These are phyloP conservation scores for Aurelia sp. DNA, from an alignment of 30 jellyfish, hydroid and myxozoan genomes.

Conservation along the genomic window DNA sequence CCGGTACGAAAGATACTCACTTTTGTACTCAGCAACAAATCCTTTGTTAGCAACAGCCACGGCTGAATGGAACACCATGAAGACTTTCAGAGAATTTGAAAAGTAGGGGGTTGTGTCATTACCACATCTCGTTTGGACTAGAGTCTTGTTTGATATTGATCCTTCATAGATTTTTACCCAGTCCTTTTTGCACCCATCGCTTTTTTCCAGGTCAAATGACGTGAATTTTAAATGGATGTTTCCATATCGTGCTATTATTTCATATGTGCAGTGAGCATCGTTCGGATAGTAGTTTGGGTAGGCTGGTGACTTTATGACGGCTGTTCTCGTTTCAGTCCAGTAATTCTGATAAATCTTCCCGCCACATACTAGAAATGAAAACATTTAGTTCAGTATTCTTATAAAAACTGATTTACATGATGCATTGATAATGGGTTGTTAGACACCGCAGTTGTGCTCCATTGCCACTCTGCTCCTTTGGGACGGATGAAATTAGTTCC, in stretches of 20 bases:
- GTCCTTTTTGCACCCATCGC: conserved; percentile 8
- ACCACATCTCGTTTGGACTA: conserved; percentile 3
- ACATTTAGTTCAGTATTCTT: too few species aligned
- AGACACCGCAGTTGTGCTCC: too few species aligned
- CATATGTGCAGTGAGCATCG: not conserved
- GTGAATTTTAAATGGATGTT: not conserved
- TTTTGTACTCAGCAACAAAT: not conserved
- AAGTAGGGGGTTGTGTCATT: not conserved
- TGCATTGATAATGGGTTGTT: too few species aligned
- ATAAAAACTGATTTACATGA: too few species aligned
- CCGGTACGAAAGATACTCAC: not conserved
- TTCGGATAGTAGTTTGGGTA: conserved; percentile 3
- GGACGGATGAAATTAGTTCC: too few species aligned
- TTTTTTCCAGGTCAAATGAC: not conserved
- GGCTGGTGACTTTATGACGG: not conserved
- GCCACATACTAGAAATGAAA: too few species aligned
- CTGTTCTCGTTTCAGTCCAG: too few species aligned
- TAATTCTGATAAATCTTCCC: too few species aligned
- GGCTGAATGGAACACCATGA: conserved; percentile 1
- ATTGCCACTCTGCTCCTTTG: too few species aligned
- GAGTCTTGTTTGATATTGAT: not conserved
- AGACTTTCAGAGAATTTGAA: not conserved
- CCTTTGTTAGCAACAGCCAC: not conserved
- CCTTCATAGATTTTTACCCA: conserved; percentile 1
- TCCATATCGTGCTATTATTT: conserved; percentile 1